Base-by-base conservation (phyloP, 2,797 vertebrate species). In the Brotogeris chrysoptera region DNA sequence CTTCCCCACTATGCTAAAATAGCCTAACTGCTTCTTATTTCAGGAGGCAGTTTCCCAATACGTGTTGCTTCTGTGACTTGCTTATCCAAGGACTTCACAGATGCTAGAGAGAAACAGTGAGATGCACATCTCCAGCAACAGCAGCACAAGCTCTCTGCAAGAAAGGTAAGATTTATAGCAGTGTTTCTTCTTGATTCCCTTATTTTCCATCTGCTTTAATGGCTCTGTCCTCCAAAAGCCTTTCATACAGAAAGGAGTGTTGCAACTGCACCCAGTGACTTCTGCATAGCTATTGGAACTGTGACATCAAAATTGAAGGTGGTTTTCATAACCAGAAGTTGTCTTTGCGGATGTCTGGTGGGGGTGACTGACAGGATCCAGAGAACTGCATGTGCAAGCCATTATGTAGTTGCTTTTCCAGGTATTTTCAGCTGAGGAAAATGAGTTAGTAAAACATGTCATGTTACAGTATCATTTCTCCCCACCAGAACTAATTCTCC, bases 401-500 rank as follows among this genome's bases (percentile, higher is more conserved):
- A 36, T 16, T 50, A 73, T 18, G 19, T 28, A 73, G 73, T 64
- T 88, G 36, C 80, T 86, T 60, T 68, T 86, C 57, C 68, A 72
- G 83, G 34, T 85, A 79, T 80, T 91, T 86, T 90, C 57, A 80
- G 49, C 20, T 46, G 46, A 25, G 57, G 77, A 68, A 90, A 96
- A 70, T 16, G 59, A 93, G 57, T 92, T 88, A 90, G 59, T 85
- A 20, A 74, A 92, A 63, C 87, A 44, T 86, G 39, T 59, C 77
- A 25, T 61, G 53, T 82, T 80, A 86, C 84, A 57, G 63, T 27
- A 13, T 27, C 61, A 53, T 64, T 95, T 95, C 63, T 71, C 77
- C 71, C 47, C 92, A 89, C 57, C 81, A 87, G 63, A 87, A 66
- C 57, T 68, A 41, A 27, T 76, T 90, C 84, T 96, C 60, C 80